phyloP scores from a whole-genome alignment of 23 tunicate genomes.

The Ascidia mentula region DNA sequence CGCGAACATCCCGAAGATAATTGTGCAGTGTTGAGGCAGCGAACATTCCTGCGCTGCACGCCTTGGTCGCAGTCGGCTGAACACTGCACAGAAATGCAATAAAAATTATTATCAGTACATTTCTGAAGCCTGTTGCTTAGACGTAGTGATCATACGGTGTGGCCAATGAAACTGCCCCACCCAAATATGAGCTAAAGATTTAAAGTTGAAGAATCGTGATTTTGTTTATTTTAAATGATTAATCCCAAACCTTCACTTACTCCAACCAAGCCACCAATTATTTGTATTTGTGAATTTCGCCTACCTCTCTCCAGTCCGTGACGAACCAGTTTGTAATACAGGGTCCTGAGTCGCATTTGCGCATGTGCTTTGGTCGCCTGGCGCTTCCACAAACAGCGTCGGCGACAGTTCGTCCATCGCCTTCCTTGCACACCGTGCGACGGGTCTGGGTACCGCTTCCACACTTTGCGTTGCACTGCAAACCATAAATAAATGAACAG shows the following conservation, averaged over 20 bases:
- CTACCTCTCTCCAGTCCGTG: conserved; percentile 74
- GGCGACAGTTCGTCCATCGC: conserved; percentile 37
- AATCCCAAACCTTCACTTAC: too few species aligned
- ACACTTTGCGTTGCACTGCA: conserved; percentile 68
- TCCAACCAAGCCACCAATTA: too few species aligned
- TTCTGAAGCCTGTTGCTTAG: too few species aligned
- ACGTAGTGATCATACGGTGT: too few species aligned
- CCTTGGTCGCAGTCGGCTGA: conserved; percentile 82
- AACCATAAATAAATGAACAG: not conserved
- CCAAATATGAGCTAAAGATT: too few species aligned
- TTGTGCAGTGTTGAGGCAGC: conserved; percentile 64
- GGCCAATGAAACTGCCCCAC: too few species aligned
- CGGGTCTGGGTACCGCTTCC: conserved; percentile 62
- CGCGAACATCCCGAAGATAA: conserved; percentile 35
- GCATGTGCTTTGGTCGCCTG: conserved; percentile 26
- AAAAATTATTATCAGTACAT: too few species aligned
- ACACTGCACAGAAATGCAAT: conserved; percentile 53
- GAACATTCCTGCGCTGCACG: conserved; percentile 58
- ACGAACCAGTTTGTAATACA: conserved; percentile 79
- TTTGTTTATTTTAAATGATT: too few species aligned
- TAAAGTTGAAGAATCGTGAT: too few species aligned
- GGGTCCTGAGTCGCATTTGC: conserved; percentile 59
- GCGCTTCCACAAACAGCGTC: conserved; percentile 33
- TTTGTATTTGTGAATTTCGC: too few species aligned
- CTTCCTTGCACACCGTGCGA: conserved; percentile 41